Percentiles rank a stretch among this genome's conserved stretches.
Conservation (phyloP, 2,888 invertebrate genomes). For the Clistopyga incitator region DNA sequence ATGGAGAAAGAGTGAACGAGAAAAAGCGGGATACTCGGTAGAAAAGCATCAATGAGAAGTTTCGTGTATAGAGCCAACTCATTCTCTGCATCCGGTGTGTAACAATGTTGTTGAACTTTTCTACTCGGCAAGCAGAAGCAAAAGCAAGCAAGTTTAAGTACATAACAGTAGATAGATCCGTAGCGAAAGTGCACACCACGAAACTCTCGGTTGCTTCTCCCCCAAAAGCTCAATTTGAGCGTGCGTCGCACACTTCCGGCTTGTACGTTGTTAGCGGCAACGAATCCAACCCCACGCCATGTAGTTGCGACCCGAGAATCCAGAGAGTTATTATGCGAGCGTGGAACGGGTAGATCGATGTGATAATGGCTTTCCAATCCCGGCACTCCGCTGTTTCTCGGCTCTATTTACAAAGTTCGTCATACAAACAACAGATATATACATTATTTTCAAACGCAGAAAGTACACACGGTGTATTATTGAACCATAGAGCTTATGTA, state of each 20-base stretch:
- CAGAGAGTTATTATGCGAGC: slow-evolving; percentile 21
- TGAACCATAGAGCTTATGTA: not conserved
- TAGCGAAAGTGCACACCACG: slow-evolving; percentile 17
- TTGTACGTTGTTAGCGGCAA: slow-evolving; percentile 43
- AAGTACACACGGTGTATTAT: slow-evolving; percentile 1
- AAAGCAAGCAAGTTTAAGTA: slow-evolving; percentile 46
- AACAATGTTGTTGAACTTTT: slow-evolving; percentile 61
- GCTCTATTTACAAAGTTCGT: not conserved
- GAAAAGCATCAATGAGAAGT: slow-evolving; percentile 42
- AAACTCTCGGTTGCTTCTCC: not conserved
- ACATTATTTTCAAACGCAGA: not conserved
- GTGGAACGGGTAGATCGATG: slow-evolving; percentile 42
- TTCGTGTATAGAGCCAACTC: slow-evolving; percentile 1
- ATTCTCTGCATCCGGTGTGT: slow-evolving; percentile 33
- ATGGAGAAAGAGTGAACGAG: slow-evolving; percentile 16
- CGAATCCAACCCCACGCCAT: not conserved
- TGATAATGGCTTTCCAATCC: slow-evolving; percentile 51
- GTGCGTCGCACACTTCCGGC: slow-evolving; percentile 41
- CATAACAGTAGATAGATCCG: slow-evolving; percentile 10
- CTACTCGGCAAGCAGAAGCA: slow-evolving; percentile 43
- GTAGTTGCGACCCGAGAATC: slow-evolving; percentile 4
- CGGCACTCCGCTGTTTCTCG: slow-evolving; percentile 23
- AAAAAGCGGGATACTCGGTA: slow-evolving; percentile 22
- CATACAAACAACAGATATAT: slow-evolving; percentile 17
- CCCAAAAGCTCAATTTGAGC: slow-evolving; percentile 35